Evolutionary conservation across 2,888 invertebrate species (phyloP), one percentile per base, ranked within the genome.

Genomic region (Toxonevra muliebris): DNA sequence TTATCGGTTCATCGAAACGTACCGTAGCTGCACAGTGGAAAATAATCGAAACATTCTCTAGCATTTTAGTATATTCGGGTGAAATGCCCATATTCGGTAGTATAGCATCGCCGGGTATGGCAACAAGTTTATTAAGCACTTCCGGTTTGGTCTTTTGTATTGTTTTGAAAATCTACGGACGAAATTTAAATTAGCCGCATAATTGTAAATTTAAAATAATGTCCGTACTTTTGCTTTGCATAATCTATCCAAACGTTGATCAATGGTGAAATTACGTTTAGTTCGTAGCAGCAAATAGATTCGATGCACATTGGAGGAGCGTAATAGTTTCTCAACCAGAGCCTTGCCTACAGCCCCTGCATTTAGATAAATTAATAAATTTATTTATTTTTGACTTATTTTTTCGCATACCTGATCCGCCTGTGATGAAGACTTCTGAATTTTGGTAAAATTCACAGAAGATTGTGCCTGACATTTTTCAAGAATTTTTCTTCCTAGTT

Each of bases 301-400:
- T 63, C 88, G 88, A 48, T 89, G 88, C 13, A 97, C 81, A 2
- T 90, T 90, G 79, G 95, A 95, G 5, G 93, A 93, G 75, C 95
- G 89, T 3, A 97, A 84, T 3, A 97, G 85, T 83, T 97, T 97
- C 83, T 97, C 96, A 7, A 96, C 87, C 19, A 96, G 83, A 0
- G 93, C 92, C 86, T 97, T 96, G 0, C 97, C 96, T 82, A 97
- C 89, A 79, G 96, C 96, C 1, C 95, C 96, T 88, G 12, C 10
- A n/a, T 19, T 42, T 40, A 15, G 7, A 9, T 52, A 40, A 12
- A 55, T 61, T 43, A 30, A 12, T 4, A 40, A 10, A 40, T 20
- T 11, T 11, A 57, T 43, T 20, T 0, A 11, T 9, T 41, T 52
- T 2, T 2, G 5, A n/a, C n/a, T n/a, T 4, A 9, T 9, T 13